Conservation (phyloP, 2,797 vertebrate genomes). For the Glyptemys insculpta region DNA sequence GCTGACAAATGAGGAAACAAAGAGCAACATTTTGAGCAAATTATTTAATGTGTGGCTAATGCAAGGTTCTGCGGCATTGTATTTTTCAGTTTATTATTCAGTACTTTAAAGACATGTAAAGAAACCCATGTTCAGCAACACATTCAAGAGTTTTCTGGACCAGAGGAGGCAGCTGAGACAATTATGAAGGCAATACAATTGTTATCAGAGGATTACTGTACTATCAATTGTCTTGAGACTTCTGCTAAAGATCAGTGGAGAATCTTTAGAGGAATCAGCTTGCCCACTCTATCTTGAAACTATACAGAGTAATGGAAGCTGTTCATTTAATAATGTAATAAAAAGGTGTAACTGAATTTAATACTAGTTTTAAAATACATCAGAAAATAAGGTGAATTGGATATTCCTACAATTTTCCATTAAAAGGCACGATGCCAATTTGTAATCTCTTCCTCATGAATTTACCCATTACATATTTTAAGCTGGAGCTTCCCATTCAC, state of each 20-base stretch:
- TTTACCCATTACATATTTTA: background rate
- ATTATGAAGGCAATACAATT: background rate
- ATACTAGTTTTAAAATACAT: background rate
- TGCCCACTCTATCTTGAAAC: background rate
- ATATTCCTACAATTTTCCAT: background rate
- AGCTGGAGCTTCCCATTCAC: background rate
- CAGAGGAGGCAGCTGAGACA: background rate
- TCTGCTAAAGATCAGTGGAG: background rate
- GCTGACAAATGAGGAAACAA: background rate
- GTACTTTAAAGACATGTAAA: background rate
- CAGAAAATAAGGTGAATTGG: background rate
- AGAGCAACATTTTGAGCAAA: background rate
- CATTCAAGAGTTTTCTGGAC: background rate
- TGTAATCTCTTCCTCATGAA: background rate
- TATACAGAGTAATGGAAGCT: background rate
- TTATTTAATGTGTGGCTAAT: background rate
- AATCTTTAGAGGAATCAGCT: background rate
- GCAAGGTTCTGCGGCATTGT: background rate
- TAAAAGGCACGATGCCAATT: background rate
- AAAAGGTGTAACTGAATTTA: background rate
- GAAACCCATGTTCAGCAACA: background rate
- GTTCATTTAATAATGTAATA: background rate
- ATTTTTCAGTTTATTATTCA: background rate
- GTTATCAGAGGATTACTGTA: background rate
- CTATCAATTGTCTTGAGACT: background rate